A percentile compares a stretch with the other conserved stretches of the same genome.
phyloP scores from a whole-genome alignment of 2,113 vertebrate species.

The Thamnaconus septentrionalis region DNA sequence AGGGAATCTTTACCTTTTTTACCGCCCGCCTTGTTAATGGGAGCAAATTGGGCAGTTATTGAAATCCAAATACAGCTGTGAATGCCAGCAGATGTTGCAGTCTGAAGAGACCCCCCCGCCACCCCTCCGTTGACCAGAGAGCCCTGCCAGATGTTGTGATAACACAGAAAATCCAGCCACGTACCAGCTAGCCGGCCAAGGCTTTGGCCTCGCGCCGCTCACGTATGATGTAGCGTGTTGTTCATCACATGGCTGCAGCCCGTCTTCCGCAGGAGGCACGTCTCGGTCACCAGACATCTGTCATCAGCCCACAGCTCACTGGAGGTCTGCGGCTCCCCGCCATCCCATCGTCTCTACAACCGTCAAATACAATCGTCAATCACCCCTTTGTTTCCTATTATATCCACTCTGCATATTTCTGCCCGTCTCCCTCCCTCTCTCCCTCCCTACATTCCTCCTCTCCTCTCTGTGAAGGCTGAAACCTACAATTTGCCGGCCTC shows the following conservation, averaged over 20 bases:
- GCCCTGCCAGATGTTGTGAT: slow-evolving; percentile 5
- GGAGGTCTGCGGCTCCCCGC: slow-evolving; percentile 58
- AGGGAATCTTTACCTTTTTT: too few relatives aligned
- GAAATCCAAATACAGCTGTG: too few relatives aligned
- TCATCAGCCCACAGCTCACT: slow-evolving; percentile 53
- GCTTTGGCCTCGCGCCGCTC: too few relatives aligned
- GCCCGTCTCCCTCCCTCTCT: slow-evolving; percentile 32
- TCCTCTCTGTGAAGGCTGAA: slow-evolving; percentile 53
- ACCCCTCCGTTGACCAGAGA: too few relatives aligned
- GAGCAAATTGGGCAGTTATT: too few relatives aligned
- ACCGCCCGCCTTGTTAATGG: too few relatives aligned
- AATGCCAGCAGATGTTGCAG: too few relatives aligned
- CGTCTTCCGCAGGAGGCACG: slow-evolving; percentile 26
- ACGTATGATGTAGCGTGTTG: too few relatives aligned
- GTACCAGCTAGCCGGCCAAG: too few relatives aligned
- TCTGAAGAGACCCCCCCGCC: too few relatives aligned
- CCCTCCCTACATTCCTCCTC: slow-evolving; percentile 33
- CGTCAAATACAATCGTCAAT: slow-evolving; percentile 62
- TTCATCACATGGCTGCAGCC: not conserved
- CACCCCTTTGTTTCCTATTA: slow-evolving; percentile 40
- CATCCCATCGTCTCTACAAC: slow-evolving; percentile 50
- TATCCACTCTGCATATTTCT: slow-evolving; percentile 49
- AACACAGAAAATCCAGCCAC: not conserved
- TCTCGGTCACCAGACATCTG: slow-evolving; percentile 58
- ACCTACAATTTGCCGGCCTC: slow-evolving; percentile 68